Conservation (phyloP, 1,140 invertebrate genomes). For the Proales similis region DNA sequence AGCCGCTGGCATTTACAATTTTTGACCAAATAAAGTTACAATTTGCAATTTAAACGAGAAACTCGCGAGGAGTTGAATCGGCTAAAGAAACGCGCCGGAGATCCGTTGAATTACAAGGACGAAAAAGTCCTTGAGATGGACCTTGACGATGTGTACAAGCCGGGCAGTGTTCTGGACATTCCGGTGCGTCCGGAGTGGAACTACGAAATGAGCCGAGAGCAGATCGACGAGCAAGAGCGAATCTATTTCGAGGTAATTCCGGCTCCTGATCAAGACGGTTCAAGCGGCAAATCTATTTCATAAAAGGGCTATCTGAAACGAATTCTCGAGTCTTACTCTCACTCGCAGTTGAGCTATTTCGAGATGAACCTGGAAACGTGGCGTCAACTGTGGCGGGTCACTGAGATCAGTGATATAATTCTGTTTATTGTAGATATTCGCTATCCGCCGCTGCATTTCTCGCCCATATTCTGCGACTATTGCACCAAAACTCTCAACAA, state of each 20-base stretch:
- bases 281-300: constrained; percentile 32
- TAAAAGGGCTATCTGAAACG: constrained; percentile 59
- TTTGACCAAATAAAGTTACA: constrained; percentile 52
- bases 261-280: constrained; percentile 27
- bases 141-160: constrained; percentile 64
- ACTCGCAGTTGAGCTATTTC: constrained; percentile 63
- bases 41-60: constrained; percentile 52
- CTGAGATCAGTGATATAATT: constrained; percentile 80
- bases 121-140: constrained; percentile 61
- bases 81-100: constrained; percentile 45
- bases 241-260: constrained; percentile 50
- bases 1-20: background rate
- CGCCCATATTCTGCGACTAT: constrained; percentile 75
- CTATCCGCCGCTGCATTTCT: constrained; percentile 70
- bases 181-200: constrained; percentile 74
- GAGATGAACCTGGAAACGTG: constrained; percentile 86
- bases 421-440: constrained; percentile 75
- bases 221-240: constrained; percentile 60
- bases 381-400: constrained; percentile 81
- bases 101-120: constrained; percentile 42
- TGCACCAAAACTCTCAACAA: constrained; percentile 67
- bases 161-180: constrained; percentile 62
- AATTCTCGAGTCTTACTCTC: constrained; percentile 55
- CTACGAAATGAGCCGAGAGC: constrained; percentile 62
- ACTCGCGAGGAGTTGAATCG: constrained; percentile 49